Evolutionary conservation across 2,113 vertebrate genomes (phyloP).

Genomic region (Myodes glareolus): DNA sequence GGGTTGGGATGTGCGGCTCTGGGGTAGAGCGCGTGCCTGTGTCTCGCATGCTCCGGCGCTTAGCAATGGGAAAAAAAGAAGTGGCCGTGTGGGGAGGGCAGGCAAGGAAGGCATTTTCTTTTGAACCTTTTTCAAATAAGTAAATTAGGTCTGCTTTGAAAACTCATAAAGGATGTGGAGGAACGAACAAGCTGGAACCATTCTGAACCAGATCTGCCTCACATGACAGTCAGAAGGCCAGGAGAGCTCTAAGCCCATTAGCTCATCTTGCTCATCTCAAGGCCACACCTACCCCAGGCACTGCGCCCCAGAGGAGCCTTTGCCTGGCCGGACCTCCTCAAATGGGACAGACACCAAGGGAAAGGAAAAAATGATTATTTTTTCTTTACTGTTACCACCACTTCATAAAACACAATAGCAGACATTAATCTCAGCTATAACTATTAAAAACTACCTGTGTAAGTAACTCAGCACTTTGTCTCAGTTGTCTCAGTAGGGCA

Average conservation of each 20-base stretch:
- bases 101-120: background rate
- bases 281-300: background rate
- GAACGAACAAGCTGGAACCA: background rate
- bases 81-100: background rate
- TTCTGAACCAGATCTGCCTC: slow-evolving; percentile 23
- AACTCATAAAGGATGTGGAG: slow-evolving; percentile 21
- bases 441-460: background rate
- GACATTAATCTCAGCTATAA: slow-evolving; percentile 32
- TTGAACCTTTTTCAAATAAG: slow-evolving; percentile 11
- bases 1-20: background rate
- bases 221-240: slow-evolving; percentile 39
- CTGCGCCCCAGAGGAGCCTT: background rate
- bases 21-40: background rate
- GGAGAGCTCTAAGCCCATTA: slow-evolving; percentile 25
- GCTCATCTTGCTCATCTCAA: slow-evolving; percentile 31
- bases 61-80: background rate
- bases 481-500: background rate
- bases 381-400: background rate
- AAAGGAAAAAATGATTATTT: slow-evolving; percentile 17
- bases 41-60: accelerated
- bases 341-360: background rate
- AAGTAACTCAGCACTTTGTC: background rate
- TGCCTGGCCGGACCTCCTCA: background rate
- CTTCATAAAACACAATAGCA: slow-evolving; percentile 39
- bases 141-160: slow-evolving; percentile 36